These are phyloP conservation scores for Acleris laterana DNA, from an alignment of 2,888 invertebrate genomes.

Conservation along the genomic window DNA sequence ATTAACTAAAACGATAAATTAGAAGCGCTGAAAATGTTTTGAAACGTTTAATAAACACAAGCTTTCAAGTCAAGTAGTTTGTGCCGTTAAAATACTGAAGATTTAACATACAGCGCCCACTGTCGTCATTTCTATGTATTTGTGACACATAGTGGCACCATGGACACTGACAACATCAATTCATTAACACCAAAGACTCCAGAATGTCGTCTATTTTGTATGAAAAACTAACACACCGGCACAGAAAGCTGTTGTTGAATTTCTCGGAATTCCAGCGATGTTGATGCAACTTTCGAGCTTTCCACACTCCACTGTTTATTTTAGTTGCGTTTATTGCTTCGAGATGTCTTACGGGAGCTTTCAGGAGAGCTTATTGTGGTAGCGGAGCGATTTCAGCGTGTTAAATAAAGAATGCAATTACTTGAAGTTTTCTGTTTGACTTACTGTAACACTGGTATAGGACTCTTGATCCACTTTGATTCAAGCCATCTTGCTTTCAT, in stretches of 20 bases:
- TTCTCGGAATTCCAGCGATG: conserved; percentile 30
- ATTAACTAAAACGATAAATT: conserved; percentile 7
- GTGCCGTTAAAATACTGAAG: conserved; percentile 22
- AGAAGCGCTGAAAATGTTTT: conserved; percentile 8
- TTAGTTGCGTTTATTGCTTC: conserved; percentile 35
- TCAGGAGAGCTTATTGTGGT: conserved; percentile 3
- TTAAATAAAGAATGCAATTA: neutral
- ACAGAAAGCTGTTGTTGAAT: conserved; percentile 15
- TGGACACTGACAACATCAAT: no score
- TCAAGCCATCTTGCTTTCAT: no score
- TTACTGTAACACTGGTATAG: no score
- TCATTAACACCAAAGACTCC: no score
- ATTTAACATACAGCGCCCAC: neutral
- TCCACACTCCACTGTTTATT: conserved; percentile 38
- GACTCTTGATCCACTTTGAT: no score
- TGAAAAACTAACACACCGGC: no score
- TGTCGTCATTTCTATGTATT: no score
- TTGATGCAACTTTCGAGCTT: conserved; percentile 35
- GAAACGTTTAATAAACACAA: conserved; percentile 28
- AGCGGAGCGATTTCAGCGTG: conserved; percentile 15
- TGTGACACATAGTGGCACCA: no score
- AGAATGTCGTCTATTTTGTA: no score
- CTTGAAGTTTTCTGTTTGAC: neutral
- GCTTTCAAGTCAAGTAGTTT: conserved; percentile 23
- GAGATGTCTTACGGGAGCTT: conserved; percentile 29